phyloP scores from a whole-genome alignment of 2,113 vertebrate genomes.

The Riparia riparia region DNA sequence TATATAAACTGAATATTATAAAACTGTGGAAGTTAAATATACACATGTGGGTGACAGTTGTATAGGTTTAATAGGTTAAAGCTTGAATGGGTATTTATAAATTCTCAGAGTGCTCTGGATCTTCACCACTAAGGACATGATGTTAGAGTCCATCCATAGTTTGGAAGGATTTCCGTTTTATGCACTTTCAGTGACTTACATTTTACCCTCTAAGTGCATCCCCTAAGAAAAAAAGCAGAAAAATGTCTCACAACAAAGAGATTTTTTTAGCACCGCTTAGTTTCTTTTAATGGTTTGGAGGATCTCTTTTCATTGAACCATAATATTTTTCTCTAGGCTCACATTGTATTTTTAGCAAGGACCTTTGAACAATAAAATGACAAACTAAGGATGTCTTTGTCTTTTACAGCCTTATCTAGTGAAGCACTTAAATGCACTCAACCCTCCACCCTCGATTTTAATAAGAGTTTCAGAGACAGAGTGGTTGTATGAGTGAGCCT shows the following conservation, averaged over 20 bases:
- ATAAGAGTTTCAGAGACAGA: neutral
- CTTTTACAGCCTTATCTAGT: slow-evolving; percentile 14
- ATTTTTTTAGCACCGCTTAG: neutral
- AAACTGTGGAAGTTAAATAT: slow-evolving; percentile 43
- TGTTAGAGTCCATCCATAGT: slow-evolving; percentile 10
- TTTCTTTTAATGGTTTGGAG: slow-evolving; percentile 33
- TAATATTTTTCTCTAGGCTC: slow-evolving; percentile 48
- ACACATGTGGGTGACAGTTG: neutral
- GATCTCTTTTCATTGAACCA: slow-evolving; percentile 13
- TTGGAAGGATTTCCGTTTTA: slow-evolving; percentile 33
- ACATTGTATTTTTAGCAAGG: slow-evolving; percentile 26
- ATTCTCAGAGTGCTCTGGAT: slow-evolving; percentile 42
- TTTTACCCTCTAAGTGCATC: slow-evolving; percentile 25
- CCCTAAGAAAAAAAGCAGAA: slow-evolving; percentile 16
- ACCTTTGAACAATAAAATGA: slow-evolving; percentile 14
- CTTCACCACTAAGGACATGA: neutral
- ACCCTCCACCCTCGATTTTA: neutral
- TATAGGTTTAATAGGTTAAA: slow-evolving; percentile 55
- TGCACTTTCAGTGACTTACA: slow-evolving; percentile 25
- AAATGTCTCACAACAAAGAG: neutral
- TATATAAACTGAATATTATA: slow-evolving; percentile 46
- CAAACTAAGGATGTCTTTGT: slow-evolving; percentile 18
- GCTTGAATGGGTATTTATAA: slow-evolving; percentile 54
- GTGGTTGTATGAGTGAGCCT: neutral
- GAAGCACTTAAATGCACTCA: neutral